Base-by-base conservation (phyloP, 2,113 vertebrate genomes). In the Phasianus colchicus region DNA sequence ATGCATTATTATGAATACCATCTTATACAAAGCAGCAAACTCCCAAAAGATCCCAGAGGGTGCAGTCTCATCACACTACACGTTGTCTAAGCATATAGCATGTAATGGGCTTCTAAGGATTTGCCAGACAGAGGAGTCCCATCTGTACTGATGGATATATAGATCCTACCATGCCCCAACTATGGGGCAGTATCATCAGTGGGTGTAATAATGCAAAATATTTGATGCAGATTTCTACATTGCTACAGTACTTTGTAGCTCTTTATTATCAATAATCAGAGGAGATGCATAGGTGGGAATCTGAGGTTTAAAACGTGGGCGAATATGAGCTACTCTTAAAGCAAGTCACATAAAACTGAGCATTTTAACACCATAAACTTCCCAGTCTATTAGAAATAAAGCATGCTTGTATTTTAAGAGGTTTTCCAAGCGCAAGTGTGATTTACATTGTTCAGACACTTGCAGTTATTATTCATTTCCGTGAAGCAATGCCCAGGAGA, bases 381-480 rank as follows among this genome's bases (percentile, higher is more conserved):
- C 93, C 85, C 95, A 93, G 90, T 34, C 80, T 93, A 92, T 95
- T 88, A 96, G 95, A 93, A 96, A 96, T 93, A 82, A 96, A 92
- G 86, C 70, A 77, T 78, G 16, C 89, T 98, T 97, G 96, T 96
- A 94, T 97, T 97, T 96, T 88, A 96, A 97, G 96, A 93, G 95
- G 74, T 96, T 97, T 95, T 95, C 88, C 89, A 93, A 96, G 91
- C 55, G 66, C 86, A 90, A 95, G 96, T 96, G 94, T 95, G 95
- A 96, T 94, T 95, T 94, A 96, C 94, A 96, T 95, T 97, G 95
- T 96, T 97, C 94, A 93, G 95, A 93, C 89, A 92, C 92, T 93
- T 92, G 11, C 78, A 94, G 94, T 95, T 96, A 96, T 95, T 98
- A 97, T 96, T 95, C 93, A 81, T 93, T 96, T 93, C 93, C 96